Evolutionary conservation across 2,888 invertebrate genomes (phyloP), one percentile per base, ranked within the genome.

Genomic region (Deilephila porcellus): DNA sequence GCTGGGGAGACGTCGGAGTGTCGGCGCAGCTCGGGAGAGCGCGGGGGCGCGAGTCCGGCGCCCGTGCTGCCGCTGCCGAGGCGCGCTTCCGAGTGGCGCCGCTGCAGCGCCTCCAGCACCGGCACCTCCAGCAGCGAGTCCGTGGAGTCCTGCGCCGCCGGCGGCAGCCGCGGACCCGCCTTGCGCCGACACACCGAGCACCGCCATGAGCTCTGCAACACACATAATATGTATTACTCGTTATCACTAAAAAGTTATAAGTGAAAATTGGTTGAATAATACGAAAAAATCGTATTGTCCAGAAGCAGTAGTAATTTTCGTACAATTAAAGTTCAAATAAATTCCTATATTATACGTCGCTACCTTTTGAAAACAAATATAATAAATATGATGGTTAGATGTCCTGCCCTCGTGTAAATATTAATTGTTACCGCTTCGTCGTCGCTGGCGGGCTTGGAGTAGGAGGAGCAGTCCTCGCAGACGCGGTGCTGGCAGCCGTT

Each of bases 381-480:
- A 11, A 45, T 11, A 45, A 14, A 45, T 45, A 45, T 45, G 45
- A 14, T 45, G 8, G 1, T 19, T 60, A 3, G 14, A 20, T n/a
- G 5, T 60, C 32, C 3, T 20, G 45, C 45, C 17, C 19, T 60
- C 37, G 37, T 37, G 7, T 45, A 70, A 20, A n/a, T 25, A 37
- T 11, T 64, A 60, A 34, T 64, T 77, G 95, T 95, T 87, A 98
- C 97, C 91, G 97, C 96, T 84, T 98, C 97, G 85, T 98, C 97
- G 79, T 97, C 97, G 85, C 97, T 97, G 76, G 97, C 96, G 74
- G 97, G 96, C 85, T 98, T 97, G 81, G 98, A 98, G 90, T 98
- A 98, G 73, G 98, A 98, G 80, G 98, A 98, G 89, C 98, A 98
- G 92, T 98, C 98, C 91, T 98, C 98, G 91, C 98, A 98, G 72